A percentile compares a stretch with the other conserved stretches of the same genome.
Conservation (phyloP, 2,888 invertebrate genomes). For the Brachylomia viminalis region DNA sequence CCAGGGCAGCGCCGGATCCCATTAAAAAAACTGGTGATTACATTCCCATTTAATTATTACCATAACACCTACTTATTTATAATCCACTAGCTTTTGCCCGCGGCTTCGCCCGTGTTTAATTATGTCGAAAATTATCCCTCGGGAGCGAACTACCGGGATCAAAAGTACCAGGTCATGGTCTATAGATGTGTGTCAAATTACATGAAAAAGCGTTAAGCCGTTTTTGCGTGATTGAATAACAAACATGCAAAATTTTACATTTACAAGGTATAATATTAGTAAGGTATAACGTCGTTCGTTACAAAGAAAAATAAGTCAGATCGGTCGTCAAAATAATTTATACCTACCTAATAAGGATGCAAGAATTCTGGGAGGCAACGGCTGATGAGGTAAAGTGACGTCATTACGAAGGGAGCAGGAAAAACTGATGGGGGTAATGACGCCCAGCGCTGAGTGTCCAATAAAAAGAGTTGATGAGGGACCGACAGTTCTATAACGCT, state of each 20-base stretch:
- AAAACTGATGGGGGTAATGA: slow-evolving; percentile 54
- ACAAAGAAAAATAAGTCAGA: slow-evolving; percentile 6
- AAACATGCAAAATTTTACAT: background rate
- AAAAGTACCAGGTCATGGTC: background rate
- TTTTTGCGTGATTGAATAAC: background rate
- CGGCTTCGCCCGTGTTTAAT: background rate
- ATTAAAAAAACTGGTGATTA: background rate
- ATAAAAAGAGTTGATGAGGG: slow-evolving; percentile 57
- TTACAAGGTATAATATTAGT: background rate
- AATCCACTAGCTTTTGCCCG: background rate
- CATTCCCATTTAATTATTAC: background rate
- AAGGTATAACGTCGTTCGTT: background rate
- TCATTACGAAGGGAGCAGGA: slow-evolving; percentile 43
- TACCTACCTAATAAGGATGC: background rate
- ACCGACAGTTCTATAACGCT: slow-evolving; percentile 23
- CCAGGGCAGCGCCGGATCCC: background rate
- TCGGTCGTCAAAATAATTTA: slow-evolving; percentile 6
- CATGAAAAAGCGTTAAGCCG: no score
- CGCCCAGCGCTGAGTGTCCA: slow-evolving; percentile 39
- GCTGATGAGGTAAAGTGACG: slow-evolving; percentile 50
- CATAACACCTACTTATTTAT: background rate
- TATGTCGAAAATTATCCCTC: no score
- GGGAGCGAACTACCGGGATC: no score
- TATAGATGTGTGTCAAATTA: background rate
- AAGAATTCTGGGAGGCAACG: slow-evolving; percentile 2